These are phyloP conservation scores for Hystrix brachyura DNA, from an alignment of 2,113 vertebrate species.

Conservation along the genomic window DNA sequence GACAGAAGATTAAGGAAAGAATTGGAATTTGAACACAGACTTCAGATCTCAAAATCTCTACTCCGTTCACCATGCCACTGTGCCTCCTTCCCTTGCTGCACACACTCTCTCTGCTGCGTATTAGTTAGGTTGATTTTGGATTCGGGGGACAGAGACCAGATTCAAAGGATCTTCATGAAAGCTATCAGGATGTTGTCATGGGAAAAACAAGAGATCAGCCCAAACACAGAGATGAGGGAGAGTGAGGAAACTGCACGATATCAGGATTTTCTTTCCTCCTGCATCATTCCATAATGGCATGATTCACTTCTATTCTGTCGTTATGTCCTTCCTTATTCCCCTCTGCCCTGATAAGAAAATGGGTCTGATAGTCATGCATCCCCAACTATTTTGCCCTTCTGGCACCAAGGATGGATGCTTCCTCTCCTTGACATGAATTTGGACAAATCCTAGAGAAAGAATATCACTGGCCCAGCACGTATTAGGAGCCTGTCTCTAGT, in stretches of 20 bases:
- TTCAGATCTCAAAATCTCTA: background rate
- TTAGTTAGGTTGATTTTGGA: background rate
- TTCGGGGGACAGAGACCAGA: background rate
- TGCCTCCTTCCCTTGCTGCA: no score
- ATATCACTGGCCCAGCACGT: background rate
- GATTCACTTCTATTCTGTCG: rapidly evolving
- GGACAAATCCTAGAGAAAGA: background rate
- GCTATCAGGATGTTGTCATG: background rate
- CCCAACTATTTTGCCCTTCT: background rate
- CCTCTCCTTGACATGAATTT: background rate
- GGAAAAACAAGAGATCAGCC: background rate
- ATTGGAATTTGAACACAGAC: background rate
- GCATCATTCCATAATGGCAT: background rate
- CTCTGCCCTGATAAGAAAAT: no score
- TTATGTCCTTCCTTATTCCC: rapidly evolving
- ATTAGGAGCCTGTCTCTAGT: background rate
- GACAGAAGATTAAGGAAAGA: background rate
- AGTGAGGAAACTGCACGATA: background rate
- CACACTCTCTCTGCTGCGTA: background rate
- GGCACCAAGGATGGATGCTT: background rate
- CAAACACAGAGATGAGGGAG: background rate
- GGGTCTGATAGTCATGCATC: background rate
- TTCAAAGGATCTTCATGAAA: background rate
- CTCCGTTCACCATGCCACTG: rapidly evolving
- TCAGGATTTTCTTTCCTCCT: background rate